Conservation (phyloP, 2,113 vertebrate genomes). For the Serinus canaria region DNA sequence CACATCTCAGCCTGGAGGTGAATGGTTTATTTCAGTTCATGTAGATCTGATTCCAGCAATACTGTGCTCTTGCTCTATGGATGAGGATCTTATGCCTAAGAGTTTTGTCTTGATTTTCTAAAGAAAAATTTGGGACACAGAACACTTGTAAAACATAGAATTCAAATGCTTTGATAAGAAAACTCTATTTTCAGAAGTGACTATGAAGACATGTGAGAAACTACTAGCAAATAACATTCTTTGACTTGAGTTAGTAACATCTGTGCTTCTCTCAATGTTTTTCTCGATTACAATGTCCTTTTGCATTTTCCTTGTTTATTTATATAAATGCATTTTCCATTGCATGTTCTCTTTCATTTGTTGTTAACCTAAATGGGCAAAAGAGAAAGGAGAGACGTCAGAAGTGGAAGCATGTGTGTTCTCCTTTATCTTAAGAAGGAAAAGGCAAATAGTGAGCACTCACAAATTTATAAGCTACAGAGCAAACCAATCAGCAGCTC, state of each 20-base stretch:
- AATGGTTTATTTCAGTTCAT: not conserved
- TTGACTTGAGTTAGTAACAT: not conserved
- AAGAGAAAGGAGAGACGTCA: not conserved
- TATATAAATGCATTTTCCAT: not conserved
- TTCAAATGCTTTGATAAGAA: not conserved
- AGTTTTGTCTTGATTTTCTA: not conserved
- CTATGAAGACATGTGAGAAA: not conserved
- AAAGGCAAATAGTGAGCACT: not conserved
- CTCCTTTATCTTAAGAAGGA: not conserved
- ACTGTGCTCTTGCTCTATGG: not conserved
- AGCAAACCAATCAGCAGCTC: not conserved
- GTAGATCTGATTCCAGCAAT: not conserved
- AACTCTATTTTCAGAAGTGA: not conserved
- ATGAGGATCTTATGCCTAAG: not conserved
- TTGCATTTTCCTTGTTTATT: not conserved
- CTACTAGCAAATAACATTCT: not conserved
- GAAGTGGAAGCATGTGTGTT: not conserved
- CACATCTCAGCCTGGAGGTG: not conserved
- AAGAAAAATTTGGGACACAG: not conserved
- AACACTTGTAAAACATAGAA: not conserved
- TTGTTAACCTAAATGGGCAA: not conserved
- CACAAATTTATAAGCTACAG: not conserved
- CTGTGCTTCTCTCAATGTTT: not conserved
- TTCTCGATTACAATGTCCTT: not conserved
- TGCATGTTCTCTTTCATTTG: not conserved